phyloP scores from a whole-genome alignment of 2,888 invertebrate genomes.

The Laothoe populi region DNA sequence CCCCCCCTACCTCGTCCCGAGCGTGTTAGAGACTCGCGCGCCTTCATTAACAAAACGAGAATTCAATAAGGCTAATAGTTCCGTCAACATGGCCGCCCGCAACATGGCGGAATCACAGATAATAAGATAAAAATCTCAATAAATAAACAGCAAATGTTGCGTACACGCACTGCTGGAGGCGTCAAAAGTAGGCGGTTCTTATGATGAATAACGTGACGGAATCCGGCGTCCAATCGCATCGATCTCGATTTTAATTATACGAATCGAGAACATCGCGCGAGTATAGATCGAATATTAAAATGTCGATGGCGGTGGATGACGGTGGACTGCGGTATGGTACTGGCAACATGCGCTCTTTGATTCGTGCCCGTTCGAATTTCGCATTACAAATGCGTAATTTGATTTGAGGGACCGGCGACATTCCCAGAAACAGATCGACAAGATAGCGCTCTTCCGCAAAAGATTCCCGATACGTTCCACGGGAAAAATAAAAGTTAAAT shows the following conservation, averaged over 20 bases:
- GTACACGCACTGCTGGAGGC: constrained; percentile 80
- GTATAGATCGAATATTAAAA: constrained; percentile 82
- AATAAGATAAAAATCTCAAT: constrained; percentile 59
- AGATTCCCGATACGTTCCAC: constrained; percentile 53
- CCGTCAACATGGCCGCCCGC: constrained; percentile 56
- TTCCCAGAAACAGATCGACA: constrained; percentile 67
- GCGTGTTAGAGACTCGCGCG: constrained; percentile 36
- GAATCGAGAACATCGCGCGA: constrained; percentile 79
- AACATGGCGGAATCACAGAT: constrained; percentile 57
- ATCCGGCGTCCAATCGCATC: constrained; percentile 78
- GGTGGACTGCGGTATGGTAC: constrained; percentile 46
- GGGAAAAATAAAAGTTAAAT: constrained; percentile 55
- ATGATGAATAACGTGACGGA: constrained; percentile 81
- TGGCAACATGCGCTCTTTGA: constrained; percentile 70
- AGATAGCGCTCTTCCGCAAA: constrained; percentile 61
- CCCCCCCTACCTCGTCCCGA: constrained; percentile 47
- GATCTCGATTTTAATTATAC: constrained; percentile 83
- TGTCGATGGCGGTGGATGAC: constrained; percentile 63
- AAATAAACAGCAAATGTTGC: constrained; percentile 71
- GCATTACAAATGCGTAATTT: constrained; percentile 78
- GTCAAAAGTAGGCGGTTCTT: constrained; percentile 81
- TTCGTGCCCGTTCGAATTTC: constrained; percentile 64
- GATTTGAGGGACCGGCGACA: constrained; percentile 70
- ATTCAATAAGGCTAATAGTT: constrained; percentile 33
- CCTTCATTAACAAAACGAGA: constrained; percentile 69